Base-by-base conservation (phyloP, 2,888 invertebrate genomes). In the Proisotoma minuta region DNA sequence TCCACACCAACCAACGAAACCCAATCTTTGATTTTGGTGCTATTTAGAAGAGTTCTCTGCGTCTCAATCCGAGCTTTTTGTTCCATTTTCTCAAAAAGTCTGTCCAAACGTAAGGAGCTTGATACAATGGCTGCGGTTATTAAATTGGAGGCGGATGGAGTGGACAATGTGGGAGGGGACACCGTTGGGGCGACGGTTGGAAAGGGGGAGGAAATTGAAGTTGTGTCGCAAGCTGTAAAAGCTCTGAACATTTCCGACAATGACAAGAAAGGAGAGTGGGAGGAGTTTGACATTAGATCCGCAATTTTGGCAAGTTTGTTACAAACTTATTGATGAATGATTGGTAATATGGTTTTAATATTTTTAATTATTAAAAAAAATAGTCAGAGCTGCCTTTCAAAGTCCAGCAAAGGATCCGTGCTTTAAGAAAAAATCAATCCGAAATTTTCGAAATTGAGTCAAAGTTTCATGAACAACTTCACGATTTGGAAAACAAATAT, bases 341-440 rank as follows among this genome's bases (percentile, higher is more conserved):
- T 50, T 23, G 15, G 23, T 22, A 18, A 8, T 22, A 8, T 50
- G 12, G 10, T 47, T 10, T 10, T 47, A 47, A 5, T 47, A 47
- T 18, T 47, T 8, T 47, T 15, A 47, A 10, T 18, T 47, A 5
- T 47, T 8, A 20, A 18, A 18, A 43, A 5, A 43, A n/a, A n/a
- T n/a, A n/a, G n/a, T n/a, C n/a, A n/a, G 34, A 34, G 12, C 34
- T 47, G 20, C 24, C 43, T 20, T 12, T 23, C 2, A 26, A 56
- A 20, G 24, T 56, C 3, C 2, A 43, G 26, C n/a, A 23, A 26
- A 18, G 27, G 8, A 20, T 56, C n/a, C 26, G 43, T 5, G 43
- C 56, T n/a, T 23, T 56, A 4, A 40, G 34, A 20, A 56, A 56
- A 3, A 56, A 56, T 27, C 56, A 56, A 43, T 3, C 24, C 23